Evolutionary conservation across 2,888 invertebrate genomes (phyloP).

Genomic region (Chaitophorus viminalis): DNA sequence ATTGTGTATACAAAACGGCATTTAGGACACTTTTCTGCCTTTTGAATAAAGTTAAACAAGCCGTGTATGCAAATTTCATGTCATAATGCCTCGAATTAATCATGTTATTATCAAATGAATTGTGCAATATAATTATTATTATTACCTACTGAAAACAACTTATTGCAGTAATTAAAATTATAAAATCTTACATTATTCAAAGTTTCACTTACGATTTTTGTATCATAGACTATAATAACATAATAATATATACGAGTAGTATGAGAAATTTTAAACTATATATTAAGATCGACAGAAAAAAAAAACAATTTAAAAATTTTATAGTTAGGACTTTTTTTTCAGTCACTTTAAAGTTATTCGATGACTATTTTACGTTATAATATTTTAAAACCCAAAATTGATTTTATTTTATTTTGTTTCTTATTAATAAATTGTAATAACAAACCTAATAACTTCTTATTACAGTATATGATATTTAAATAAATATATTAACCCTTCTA

Average conservation of each 20-base stretch:
- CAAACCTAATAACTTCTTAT: no score
- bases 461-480: no score
- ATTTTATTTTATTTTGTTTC: no score
- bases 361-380: no score
- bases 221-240: background rate
- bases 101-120: background rate
- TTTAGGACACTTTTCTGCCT: no score
- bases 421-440: no score
- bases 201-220: background rate
- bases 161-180: background rate
- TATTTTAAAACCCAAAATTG: no score
- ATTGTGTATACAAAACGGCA: no score
- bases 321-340: background rate
- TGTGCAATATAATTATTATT: background rate
- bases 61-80: background rate
- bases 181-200: background rate
- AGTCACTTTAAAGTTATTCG: no score
- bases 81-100: background rate
- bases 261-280: background rate
- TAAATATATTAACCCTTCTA: no score
- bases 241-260: background rate
- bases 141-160: background rate
- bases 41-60: background rate
- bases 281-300: no score
- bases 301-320: no score